Base-by-base conservation (phyloP, 2,797 vertebrate species). In the Lycodopsis pacificus region DNA sequence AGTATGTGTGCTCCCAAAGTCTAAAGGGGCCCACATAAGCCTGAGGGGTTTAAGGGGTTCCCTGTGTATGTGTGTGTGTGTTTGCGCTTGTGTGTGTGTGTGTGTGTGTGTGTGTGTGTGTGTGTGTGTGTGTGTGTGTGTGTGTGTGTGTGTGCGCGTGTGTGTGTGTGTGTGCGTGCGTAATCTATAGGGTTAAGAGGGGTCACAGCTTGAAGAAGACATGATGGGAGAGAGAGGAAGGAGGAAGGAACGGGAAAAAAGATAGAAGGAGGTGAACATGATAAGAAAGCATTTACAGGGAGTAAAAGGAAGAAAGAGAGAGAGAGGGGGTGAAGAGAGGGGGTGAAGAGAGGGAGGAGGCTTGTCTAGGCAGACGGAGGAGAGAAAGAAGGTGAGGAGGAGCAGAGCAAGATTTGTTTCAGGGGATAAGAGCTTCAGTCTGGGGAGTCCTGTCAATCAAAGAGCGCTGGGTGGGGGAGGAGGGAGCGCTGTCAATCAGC, bases 391-490 rank as follows among this genome's bases (percentile, higher is more conserved):
- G 74, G 82, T 51, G 83, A 87, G 86, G 83, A 79, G 82, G 86
- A 89, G 89, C 66, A 73, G 82, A 84, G 85, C 75, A 61, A 85
- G 87, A 77, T 89, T 92, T 93, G 91, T 93, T 93, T 93, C 83
- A 82, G 80, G 83, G 91, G 91, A 91, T 92, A 91, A 92, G 90
- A 91, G 90, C 84, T 86, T 81, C 82, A 82, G 87, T 92, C 88
- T 93, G 91, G 91, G 92, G 89, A 93, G 93, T 91, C 92, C 93
- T 93, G 93, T 93, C 93, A 94, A 89, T 94, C 93, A 94, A 86
- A 90, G 83, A 68, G 65, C 11, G 32, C 30, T 4, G 73, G 70
- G 66, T 71, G 83, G 89, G 82, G 86, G 85, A 79, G 78, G 83
- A 58, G 68, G 85, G 84, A 85, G 83, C 2, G 66, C 93, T 92